Evolutionary conservation across 30 jellyfish, hydroid and myxozoan genomes (phyloP).

Genomic region (Aurelia coerulea): DNA sequence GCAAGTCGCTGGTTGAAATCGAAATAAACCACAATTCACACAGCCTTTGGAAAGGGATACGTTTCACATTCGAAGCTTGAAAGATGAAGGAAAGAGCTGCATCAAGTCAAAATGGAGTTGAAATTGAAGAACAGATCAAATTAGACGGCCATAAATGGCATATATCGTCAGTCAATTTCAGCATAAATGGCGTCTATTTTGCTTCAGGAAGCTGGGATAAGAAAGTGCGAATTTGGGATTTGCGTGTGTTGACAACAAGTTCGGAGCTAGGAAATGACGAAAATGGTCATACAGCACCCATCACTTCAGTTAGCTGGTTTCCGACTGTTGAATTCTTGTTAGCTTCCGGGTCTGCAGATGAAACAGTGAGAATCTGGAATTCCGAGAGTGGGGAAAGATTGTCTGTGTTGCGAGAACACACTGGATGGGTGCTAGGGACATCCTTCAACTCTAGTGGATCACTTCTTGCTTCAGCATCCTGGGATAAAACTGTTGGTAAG

Average conservation of each 20-base stretch:
- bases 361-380: slow-evolving; percentile 78
- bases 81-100: slow-evolving; percentile 43
- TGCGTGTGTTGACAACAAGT: slow-evolving; percentile 72
- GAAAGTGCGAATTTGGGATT: slow-evolving; percentile 78
- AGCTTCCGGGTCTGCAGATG: slow-evolving; percentile 89
- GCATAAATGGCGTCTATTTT: slow-evolving; percentile 79
- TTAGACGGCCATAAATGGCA: slow-evolving; percentile 89
- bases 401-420: slow-evolving; percentile 75
- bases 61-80: not conserved
- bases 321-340: slow-evolving; percentile 84
- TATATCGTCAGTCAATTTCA: slow-evolving; percentile 72
- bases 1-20: not conserved
- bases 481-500: slow-evolving; percentile 81
- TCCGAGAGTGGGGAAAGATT: slow-evolving; percentile 76
- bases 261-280: slow-evolving; percentile 70
- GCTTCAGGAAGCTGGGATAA: slow-evolving; percentile 98
- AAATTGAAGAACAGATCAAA: slow-evolving; percentile 82
- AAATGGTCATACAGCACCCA: slow-evolving; percentile 78
- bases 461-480: slow-evolving; percentile 78
- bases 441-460: slow-evolving; percentile 64
- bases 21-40: not conserved
- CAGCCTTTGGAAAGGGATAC: not conserved
- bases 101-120: slow-evolving; percentile 46
- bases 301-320: slow-evolving; percentile 87
- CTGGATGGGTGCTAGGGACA: slow-evolving; percentile 87